Evolutionary conservation across 2,113 vertebrate genomes (phyloP).

Genomic region (Pan troglodytes): NHGRI_mPanTro3-v2.1_pri NC_072408.2:67892001-67892500

Average conservation of each 20-base stretch:
- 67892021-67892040: constrained; percentile 98
- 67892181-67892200: background rate
- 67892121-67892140: background rate
- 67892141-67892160: background rate
- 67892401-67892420: background rate
- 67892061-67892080: constrained; percentile 77
- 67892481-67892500: no score
- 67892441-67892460: background rate
- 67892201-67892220: background rate
- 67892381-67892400: background rate
- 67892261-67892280: background rate
- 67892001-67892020: constrained; percentile 96
- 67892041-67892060: constrained; percentile 98
- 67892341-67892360: background rate
- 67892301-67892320: background rate
- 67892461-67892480: no score
- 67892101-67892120: background rate
- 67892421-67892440: background rate
- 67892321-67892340: background rate
- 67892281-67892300: background rate
- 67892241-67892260: background rate
- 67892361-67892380: rapidly evolving
- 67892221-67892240: background rate
- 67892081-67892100: background rate
- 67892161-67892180: background rate